Evolutionary conservation across 1,140 invertebrate genomes (phyloP), one percentile per base, ranked within the genome.

Genomic region (Lamellibrachia luymesi): DNA sequence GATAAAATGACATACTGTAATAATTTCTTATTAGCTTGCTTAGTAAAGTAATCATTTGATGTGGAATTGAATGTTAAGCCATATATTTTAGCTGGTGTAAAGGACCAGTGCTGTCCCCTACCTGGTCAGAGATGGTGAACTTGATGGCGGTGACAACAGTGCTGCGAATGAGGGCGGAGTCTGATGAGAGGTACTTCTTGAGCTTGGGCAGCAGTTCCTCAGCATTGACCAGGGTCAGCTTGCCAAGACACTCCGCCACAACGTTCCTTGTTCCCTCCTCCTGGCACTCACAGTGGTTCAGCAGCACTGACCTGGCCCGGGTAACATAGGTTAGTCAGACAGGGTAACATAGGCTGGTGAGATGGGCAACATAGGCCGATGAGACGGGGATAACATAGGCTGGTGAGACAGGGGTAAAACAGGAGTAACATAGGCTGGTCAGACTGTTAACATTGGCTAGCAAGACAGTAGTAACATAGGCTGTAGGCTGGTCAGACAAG

Each of bases 131-230:
- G 95, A 99, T 99, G 10, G 99, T 99, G 95, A 99, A 99, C 96
- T 99, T 99, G 92, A 99, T 98, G 90, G 99, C 99, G 25, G 99
- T 99, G 0, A 99, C 98, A n/a, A 99, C 98, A 1, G 99, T 99
- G 2, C 98, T 99, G 95, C 99, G 97, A 96, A 99, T 98, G 7
- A 99, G 97, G 1, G 98, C 97, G 27, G 98, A 98, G 0, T 93
- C 91, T 51, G 95, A 95, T 56, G 94, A 94, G 17, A 96, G 94
- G 93, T 96, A 95, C 50, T 95, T 95, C 93, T 96, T 95, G 50
- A 97, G 94, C 91, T 95, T 95, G 50, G 95, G 94, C 7, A 97
- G 94, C 38, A 96, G 94, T 51, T 95, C 97, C 90, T 97, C 97
- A 0, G 99, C 99, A 96, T 99, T 98, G 90, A 99, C 98, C n/a